Base-by-base conservation (phyloP, 2,113 vertebrate genomes). In the Sarotherodon lohbergeri region DNA sequence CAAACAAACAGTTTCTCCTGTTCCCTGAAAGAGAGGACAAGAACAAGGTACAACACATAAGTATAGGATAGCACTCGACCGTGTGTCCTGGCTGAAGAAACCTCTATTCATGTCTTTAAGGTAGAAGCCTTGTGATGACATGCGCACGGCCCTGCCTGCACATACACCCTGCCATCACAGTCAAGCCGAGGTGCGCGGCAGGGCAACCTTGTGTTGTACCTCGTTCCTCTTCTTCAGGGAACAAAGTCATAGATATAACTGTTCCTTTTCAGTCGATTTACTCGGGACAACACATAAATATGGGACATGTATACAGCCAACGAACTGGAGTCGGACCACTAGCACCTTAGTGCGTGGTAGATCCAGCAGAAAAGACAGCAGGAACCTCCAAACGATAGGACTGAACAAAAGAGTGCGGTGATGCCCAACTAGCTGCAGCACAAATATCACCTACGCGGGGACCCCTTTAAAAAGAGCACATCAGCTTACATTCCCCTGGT, bases 241-340 rank as follows among this genome's bases (percentile, higher is more conserved):
- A 63, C 59, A 63, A 63, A 36, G 2, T 63, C 9, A 63, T 36
- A 63, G 59, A 63, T 36, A 7, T 36, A 36, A 63, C 32, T 36
- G 59, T 0, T 63, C 59, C 0, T 0, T 63, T 63, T 63, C 32
- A 36, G 32, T 19, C 5, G 16, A 34, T 61, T 61, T 16, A 61
- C 9, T 61, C 2, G 1, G 57, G 59, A 34, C 57, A 32, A 61
- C 16, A 11, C 29, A 19, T 63, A 63, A 63, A 63, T 63, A 63
- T 36, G 59, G 0, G 59, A 36, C 32, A 0, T n/a, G 32, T 63
- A 63, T 7, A 36, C 6, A 36, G 19, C 32, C 32, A 1, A 12
- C 1, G 4, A 0, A 4, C 32, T n/a, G 9, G 29, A 61, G 57
- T 34, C 2, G 0, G 57, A 34, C 57, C 29, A 61, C 29, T 2